A percentile compares a stretch with the other conserved stretches of the same genome.
Evolutionary conservation across 35 echinoderm and acorn worm species (phyloP).

Genomic region (Apostichopus californicus): DNA sequence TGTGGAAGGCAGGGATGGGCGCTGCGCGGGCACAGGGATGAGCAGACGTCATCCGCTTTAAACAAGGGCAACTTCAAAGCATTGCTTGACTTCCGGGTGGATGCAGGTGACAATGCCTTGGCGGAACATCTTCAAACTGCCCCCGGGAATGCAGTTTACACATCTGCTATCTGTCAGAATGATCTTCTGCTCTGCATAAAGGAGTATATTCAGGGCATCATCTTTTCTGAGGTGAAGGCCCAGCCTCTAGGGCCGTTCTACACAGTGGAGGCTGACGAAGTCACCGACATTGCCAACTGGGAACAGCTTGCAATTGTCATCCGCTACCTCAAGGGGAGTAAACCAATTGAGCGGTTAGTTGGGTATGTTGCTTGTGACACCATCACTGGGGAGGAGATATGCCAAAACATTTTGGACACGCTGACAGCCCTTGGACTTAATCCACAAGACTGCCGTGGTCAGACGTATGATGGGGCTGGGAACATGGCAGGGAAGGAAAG

Average conservation of each 20-base stretch:
- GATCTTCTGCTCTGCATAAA: constrained; percentile 70
- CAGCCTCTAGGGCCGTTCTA: constrained; percentile 43
- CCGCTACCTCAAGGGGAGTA: constrained; percentile 38
- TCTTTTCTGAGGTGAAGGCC: constrained; percentile 51
- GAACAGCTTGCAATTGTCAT: constrained; percentile 74
- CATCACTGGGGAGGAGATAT: constrained; percentile 41
- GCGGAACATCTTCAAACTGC: constrained; percentile 1
- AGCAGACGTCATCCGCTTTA: neutral
- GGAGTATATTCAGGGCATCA: constrained; percentile 50
- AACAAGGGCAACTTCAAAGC: constrained; percentile 79
- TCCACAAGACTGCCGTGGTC: constrained; percentile 49
- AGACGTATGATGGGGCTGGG: constrained; percentile 62
- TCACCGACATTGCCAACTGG: constrained; percentile 71
- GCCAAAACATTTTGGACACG: constrained; percentile 12
- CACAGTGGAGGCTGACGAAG: constrained; percentile 67
- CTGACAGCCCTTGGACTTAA: constrained; percentile 53
- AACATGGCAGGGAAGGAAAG: constrained; percentile 65
- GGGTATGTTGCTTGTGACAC: constrained; percentile 59
- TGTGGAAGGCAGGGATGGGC: constrained; percentile 56
- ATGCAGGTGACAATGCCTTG: constrained; percentile 53
- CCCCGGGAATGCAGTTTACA: constrained; percentile 50
- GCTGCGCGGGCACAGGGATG: constrained; percentile 67
- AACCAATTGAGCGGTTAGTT: constrained; percentile 62
- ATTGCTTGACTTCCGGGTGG: constrained; percentile 43
- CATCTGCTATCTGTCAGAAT: constrained; percentile 62